Evolutionary conservation across 2,888 invertebrate species (phyloP).

Genomic region (Acronicta alni): DNA sequence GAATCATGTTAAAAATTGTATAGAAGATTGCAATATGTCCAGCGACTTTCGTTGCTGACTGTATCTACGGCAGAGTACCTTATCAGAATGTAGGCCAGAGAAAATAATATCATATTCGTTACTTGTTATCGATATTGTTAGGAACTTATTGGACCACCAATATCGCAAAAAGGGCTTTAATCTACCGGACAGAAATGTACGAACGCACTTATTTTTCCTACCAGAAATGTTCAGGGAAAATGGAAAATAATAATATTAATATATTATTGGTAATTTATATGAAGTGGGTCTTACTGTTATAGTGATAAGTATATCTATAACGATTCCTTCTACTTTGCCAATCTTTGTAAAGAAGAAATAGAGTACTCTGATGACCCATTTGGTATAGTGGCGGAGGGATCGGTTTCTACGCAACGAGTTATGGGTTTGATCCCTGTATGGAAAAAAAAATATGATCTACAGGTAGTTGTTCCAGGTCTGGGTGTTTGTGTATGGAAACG

Average conservation of each 20-base stretch:
- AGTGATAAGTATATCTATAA: no score
- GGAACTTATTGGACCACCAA: conserved; percentile 22
- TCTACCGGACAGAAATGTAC: conserved; percentile 19
- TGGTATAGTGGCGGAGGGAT: no score
- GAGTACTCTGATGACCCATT: no score
- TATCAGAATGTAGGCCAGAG: neutral
- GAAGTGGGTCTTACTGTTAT: conserved; percentile 2
- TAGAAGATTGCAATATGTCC: no score
- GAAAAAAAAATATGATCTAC: no score
- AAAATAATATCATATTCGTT: neutral
- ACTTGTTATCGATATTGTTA: conserved; percentile 30
- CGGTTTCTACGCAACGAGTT: no score
- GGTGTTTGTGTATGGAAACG: no score
- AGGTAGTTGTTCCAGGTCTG: no score
- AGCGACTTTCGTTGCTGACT: no score
- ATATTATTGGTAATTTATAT: conserved; percentile 20
- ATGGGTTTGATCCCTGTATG: no score
- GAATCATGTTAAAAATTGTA: no score
- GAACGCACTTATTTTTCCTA: conserved; percentile 20
- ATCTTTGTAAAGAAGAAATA: neutral
- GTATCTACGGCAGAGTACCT: no score
- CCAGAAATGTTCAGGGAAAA: conserved; percentile 12
- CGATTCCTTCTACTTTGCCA: neutral
- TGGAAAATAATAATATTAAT: conserved; percentile 17
- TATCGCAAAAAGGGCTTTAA: conserved; percentile 31